Conservation (phyloP, 1,140 invertebrate species). For the Aporrectodea caliginosa region DNA sequence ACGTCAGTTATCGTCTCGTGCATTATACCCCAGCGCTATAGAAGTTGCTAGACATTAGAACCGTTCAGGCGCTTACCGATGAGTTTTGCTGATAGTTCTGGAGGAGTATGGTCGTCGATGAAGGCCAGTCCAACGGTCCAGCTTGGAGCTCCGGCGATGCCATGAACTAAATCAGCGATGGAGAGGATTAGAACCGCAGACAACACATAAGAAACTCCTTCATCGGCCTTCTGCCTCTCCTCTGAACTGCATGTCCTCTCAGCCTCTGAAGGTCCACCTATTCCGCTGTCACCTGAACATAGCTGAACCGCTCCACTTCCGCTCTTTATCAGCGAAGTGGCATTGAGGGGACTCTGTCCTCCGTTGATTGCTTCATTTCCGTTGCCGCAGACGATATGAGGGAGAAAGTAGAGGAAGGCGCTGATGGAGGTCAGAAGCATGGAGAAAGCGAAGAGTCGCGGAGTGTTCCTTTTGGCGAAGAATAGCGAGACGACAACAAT, state of each 20-base stretch:
- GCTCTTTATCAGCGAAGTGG: too few species aligned
- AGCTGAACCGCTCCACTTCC: background rate
- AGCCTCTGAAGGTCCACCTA: background rate
- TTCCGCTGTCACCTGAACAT: background rate
- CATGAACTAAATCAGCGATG: background rate
- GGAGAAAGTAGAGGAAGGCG: slow-evolving; percentile 64
- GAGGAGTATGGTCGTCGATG: background rate
- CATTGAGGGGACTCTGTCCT: background rate
- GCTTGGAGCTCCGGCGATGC: background rate
- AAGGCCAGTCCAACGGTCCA: slow-evolving; percentile 4
- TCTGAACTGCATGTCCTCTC: background rate
- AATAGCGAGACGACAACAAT: slow-evolving; percentile 18
- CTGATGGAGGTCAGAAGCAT: slow-evolving; percentile 54
- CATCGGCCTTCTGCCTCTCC: background rate
- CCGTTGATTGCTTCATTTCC: background rate
- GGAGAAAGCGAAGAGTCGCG: slow-evolving; percentile 41
- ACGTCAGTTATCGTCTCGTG: too few species aligned
- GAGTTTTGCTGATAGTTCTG: background rate
- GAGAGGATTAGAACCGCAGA: background rate
- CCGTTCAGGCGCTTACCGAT: background rate
- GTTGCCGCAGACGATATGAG: slow-evolving; percentile 67
- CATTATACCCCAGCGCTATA: too few species aligned
- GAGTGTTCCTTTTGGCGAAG: slow-evolving; percentile 52
- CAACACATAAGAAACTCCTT: background rate
- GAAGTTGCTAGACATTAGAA: too few species aligned